Conservation (phyloP, 2,113 vertebrate species). For the Geococcyx californianus region DNA sequence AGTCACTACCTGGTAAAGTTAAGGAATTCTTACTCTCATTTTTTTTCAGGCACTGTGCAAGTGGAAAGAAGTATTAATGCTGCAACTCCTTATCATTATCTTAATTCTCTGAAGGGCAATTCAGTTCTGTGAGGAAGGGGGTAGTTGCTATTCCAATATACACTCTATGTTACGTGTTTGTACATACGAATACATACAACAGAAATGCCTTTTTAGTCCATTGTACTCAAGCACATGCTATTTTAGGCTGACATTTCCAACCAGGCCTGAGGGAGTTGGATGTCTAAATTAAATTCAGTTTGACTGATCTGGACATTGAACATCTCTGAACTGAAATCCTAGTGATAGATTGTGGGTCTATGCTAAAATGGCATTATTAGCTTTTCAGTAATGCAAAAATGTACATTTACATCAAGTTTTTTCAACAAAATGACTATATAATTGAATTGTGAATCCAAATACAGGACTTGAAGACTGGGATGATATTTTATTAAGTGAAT, state of each 20-base stretch:
- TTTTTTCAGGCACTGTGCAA: not conserved
- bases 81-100: not conserved
- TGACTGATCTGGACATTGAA: slow-evolving; percentile 20
- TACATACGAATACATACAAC: not conserved
- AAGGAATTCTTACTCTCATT: not conserved
- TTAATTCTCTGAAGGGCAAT: not conserved
- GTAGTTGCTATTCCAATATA: not conserved
- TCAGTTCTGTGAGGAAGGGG: not conserved
- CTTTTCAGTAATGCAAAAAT: not conserved
- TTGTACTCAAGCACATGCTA: slow-evolving; percentile 26
- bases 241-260: slow-evolving; percentile 64
- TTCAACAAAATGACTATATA: not conserved
- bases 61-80: not conserved
- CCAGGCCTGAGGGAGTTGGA: slow-evolving; percentile 39
- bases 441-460: not conserved
- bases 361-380: not conserved
- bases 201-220: not conserved
- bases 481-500: not conserved
- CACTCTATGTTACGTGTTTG: not conserved
- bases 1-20: not conserved
- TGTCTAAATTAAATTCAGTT: slow-evolving; percentile 56
- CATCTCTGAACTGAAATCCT: slow-evolving; percentile 13
- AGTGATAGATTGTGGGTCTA: not conserved
- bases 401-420: not conserved
- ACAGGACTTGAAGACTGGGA: not conserved